Evolutionary conservation across 2,888 invertebrate species (phyloP).

Genomic region (Callyntrura guangdongensis): DNA sequence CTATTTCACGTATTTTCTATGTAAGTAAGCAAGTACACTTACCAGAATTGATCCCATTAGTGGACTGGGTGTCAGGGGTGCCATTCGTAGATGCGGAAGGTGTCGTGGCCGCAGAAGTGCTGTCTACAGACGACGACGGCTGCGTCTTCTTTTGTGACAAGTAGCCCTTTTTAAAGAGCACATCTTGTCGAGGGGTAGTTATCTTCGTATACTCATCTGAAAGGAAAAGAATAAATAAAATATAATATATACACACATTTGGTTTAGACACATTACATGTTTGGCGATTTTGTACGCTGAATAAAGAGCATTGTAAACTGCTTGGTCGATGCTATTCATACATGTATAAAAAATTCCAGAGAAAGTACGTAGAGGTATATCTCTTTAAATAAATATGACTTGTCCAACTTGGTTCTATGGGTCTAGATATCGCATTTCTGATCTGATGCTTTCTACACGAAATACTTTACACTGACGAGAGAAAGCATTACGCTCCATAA

Average conservation of each 20-base stretch:
- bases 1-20: no score
- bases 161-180: conserved; percentile 90
- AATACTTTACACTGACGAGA: background rate
- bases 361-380: no score
- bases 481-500: background rate
- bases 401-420: no score
- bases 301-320: background rate
- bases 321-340: conserved; percentile 4
- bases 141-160: conserved; percentile 85
- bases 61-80: conserved; percentile 85
- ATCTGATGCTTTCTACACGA: no score
- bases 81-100: conserved; percentile 85
- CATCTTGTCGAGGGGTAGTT: conserved; percentile 90
- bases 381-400: no score
- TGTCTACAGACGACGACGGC: conserved; percentile 83
- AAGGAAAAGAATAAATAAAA: conserved; percentile 82
- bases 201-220: conserved; percentile 90
- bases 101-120: conserved; percentile 84
- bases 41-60: conserved; percentile 85
- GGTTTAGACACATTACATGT: no score
- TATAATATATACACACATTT: no score
- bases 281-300: background rate
- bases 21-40: no score
- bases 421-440: no score
- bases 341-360: conserved; percentile 28